Evolutionary conservation across 2,113 vertebrate species (phyloP).

Genomic region (Monopterus albus): DNA sequence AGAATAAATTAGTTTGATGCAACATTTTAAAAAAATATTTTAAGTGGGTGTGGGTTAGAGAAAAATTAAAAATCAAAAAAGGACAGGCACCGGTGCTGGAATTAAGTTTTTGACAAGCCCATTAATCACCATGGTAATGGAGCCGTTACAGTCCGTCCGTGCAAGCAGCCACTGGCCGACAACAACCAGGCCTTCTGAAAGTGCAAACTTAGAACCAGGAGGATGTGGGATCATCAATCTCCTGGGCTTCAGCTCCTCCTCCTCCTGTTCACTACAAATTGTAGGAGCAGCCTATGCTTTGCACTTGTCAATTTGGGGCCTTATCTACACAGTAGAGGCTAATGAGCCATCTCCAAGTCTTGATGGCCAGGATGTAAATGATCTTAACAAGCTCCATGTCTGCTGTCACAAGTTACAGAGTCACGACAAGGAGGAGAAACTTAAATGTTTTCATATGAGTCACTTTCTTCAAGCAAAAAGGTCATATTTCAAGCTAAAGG

Average conservation of each 20-base stretch:
- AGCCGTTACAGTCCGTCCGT: constrained; percentile 88
- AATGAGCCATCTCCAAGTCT: constrained; percentile 63
- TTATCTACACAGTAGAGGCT: constrained; percentile 64
- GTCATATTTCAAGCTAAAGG: not conserved
- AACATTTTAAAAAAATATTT: constrained; percentile 80
- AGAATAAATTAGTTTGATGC: constrained; percentile 93
- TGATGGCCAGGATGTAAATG: constrained; percentile 62
- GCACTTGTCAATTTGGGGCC: constrained; percentile 84
- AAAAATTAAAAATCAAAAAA: constrained; percentile 19
- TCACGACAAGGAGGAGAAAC: not conserved
- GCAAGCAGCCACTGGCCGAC: no score
- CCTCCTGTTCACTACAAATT: constrained; percentile 43
- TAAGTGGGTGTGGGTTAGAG: constrained; percentile 31
- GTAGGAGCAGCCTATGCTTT: constrained; percentile 59
- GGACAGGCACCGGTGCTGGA: constrained; percentile 1
- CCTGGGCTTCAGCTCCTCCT: constrained; percentile 38
- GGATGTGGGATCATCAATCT: constrained; percentile 77
- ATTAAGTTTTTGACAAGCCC: constrained; percentile 83
- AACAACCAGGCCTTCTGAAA: no score
- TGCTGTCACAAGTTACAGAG: constrained; percentile 20
- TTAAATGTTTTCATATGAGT: not conserved
- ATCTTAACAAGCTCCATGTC: constrained; percentile 58
- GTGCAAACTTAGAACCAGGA: constrained; percentile 60
- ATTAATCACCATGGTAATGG: constrained; percentile 94
- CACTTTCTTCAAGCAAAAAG: no score